phyloP scores from a whole-genome alignment of 2,797 vertebrate species.

The Psittacula echo region DNA sequence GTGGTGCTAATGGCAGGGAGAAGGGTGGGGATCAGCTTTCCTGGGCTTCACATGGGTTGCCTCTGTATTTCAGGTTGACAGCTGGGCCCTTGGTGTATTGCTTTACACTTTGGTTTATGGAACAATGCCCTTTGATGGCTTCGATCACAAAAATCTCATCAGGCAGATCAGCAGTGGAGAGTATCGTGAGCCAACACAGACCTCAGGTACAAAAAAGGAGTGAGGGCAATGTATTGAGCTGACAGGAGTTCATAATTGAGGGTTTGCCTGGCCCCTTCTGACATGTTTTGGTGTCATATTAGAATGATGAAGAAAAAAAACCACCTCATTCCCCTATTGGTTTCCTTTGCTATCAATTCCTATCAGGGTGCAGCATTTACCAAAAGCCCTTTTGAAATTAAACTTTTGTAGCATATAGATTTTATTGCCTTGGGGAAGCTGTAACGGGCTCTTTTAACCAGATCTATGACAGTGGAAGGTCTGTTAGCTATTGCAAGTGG shows the following conservation, averaged over 20 bases:
- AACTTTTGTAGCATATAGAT: conserved; percentile 9
- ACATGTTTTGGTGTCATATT: background rate
- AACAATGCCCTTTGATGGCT: conserved; percentile 98
- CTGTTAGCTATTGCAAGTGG: conserved; percentile 39
- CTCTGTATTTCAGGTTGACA: conserved; percentile 90
- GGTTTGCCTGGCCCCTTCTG: background rate
- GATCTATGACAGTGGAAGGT: conserved; percentile 29
- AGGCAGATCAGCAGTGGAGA: conserved; percentile 99
- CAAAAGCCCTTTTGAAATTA: background rate
- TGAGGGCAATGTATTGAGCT: background rate
- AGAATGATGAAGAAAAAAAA: background rate
- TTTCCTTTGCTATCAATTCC: conserved; percentile 36
- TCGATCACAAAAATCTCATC: conserved; percentile 98
- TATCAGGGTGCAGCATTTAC: conserved; percentile 3
- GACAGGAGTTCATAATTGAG: background rate
- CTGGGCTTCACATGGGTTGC: conserved; percentile 4
- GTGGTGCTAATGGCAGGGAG: background rate
- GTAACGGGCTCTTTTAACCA: background rate
- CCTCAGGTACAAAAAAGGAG: conserved; percentile 86
- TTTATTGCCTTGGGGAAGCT: conserved; percentile 24
- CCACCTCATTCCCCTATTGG: background rate
- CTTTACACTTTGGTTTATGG: conserved; percentile 98
- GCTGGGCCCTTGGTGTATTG: conserved; percentile 98
- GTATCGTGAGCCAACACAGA: conserved; percentile 97
- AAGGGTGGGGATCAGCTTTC: background rate